Evolutionary conservation across 2,113 vertebrate species (phyloP), one percentile per base, ranked within the genome.

Genomic region (Hoplias malabaricus): DNA sequence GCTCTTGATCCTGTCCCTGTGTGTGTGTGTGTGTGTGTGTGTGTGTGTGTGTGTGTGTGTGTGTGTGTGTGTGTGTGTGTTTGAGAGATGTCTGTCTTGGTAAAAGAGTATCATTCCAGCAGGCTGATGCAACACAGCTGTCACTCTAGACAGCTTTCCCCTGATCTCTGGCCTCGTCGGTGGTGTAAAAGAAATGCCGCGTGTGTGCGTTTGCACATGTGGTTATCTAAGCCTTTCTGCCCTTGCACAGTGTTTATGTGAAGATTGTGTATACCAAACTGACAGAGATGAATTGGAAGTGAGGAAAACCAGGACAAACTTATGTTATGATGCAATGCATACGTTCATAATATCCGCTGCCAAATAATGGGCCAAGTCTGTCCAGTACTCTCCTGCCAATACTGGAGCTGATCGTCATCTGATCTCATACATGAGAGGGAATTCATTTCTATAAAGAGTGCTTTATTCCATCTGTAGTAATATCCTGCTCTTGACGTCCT

Each of bases 91-190:
- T 66, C 23, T 40, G 46, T 56, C 9, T 73, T 14, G 62, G 40
- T 63, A 72, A 62, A 40, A 31, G n/a, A 33, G 43, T 72, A 62
- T 57, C 12, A 43, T 72, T 69, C 33, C 42, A n/a, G 75, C 56
- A 50, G 33, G 21, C 43, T 65, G 77, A 74, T 70, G 59, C 67
- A 31, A 27, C 69, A 43, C 61, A 57, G 36, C 73, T 70, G 80
- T 79, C 80, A 75, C 23, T 78, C 57, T 50, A 19, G 12, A 16
- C 77, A 59, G 76, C 38, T 66, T 69, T 70, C 57, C 31, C 29
- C 21, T 75, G 71, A 75, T 79, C 77, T 65, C 72, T 75, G 57
- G 11, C 38, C 71, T 79, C 16, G 5, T 66, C 67, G 25, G 6
- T 36, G 4, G 27, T 38, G 19, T 19, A 29, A 27, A 48, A 48